Evolutionary conservation across 2,888 invertebrate species (phyloP).

Genomic region (Drosophila neonasuta): DNA sequence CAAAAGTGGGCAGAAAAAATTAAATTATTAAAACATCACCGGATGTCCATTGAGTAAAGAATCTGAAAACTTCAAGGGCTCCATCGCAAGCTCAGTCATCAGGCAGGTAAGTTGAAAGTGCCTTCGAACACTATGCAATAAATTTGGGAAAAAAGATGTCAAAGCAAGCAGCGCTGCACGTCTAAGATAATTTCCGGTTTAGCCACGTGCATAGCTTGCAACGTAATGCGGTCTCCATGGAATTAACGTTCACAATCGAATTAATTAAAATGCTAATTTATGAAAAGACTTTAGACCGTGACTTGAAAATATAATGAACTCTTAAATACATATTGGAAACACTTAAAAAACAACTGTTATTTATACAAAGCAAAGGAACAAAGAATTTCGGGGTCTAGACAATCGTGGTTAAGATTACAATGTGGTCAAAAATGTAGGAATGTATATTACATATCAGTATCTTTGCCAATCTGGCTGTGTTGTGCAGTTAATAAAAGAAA

Average conservation of each 20-base stretch:
- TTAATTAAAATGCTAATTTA: conserved; percentile 61
- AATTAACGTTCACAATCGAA: conserved; percentile 30
- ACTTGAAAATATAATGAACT: conserved; percentile 25
- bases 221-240: conserved; percentile 27
- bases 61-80: conserved; percentile 56
- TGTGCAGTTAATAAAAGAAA: too few relatives aligned
- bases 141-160: conserved; percentile 25
- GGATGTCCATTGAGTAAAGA: conserved; percentile 69
- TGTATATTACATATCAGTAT: too few relatives aligned
- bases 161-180: conserved; percentile 31
- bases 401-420: too few relatives aligned
- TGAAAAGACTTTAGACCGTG: conserved; percentile 29
- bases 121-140: conserved; percentile 28
- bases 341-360: too few relatives aligned
- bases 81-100: conserved; percentile 24
- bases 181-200: conserved; percentile 60
- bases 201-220: conserved; percentile 46
- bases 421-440: too few relatives aligned
- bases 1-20: conserved; percentile 35
- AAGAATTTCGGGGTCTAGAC: too few relatives aligned
- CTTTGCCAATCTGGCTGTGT: too few relatives aligned
- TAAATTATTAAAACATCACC: conserved; percentile 75
- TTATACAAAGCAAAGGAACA: too few relatives aligned
- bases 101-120: conserved; percentile 5
- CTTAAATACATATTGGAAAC: not conserved